phyloP scores from a whole-genome alignment of 2,888 invertebrate species.

The Eubasilissa splendida region DNA sequence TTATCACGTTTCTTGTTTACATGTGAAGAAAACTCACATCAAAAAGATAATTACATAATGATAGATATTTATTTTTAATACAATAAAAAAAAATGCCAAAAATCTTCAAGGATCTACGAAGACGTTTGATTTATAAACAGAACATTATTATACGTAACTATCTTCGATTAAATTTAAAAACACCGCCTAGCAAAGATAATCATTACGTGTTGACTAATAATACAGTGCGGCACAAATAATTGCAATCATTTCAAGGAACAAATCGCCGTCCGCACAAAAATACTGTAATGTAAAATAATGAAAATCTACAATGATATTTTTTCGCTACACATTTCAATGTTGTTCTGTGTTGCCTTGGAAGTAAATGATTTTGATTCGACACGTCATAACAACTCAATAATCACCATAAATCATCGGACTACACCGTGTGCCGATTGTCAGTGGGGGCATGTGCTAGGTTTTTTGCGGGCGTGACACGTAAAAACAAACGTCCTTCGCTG shows the following conservation, averaged over 20 bases:
- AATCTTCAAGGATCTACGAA: too few relatives aligned
- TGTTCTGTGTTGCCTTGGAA: constrained; percentile 8
- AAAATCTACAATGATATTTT: too few relatives aligned
- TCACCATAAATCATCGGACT: constrained; percentile 36
- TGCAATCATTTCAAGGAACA: constrained; percentile 23
- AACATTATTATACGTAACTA: too few relatives aligned
- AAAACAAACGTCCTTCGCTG: constrained; percentile 25
- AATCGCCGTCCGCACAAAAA: not conserved
- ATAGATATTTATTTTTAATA: too few relatives aligned
- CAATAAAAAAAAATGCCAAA: too few relatives aligned
- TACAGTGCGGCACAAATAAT: constrained; percentile 3
- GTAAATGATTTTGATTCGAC: constrained; percentile 19
- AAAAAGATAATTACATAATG: too few relatives aligned
- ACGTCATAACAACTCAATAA: constrained; percentile 39
- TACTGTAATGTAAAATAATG: not conserved
- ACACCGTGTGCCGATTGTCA: constrained; percentile 25
- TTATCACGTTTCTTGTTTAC: too few relatives aligned
- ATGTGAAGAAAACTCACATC: too few relatives aligned
- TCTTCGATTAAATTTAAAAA: not conserved
- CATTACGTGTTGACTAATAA: constrained; percentile 13
- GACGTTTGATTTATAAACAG: too few relatives aligned
- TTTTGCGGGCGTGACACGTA: constrained; percentile 33
- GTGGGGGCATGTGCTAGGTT: constrained; percentile 3
- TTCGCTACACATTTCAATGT: too few relatives aligned
- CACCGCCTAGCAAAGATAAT: not conserved